These are phyloP conservation scores for Orgyia antiqua DNA, from an alignment of 2,888 invertebrate species.

Conservation along the genomic window DNA sequence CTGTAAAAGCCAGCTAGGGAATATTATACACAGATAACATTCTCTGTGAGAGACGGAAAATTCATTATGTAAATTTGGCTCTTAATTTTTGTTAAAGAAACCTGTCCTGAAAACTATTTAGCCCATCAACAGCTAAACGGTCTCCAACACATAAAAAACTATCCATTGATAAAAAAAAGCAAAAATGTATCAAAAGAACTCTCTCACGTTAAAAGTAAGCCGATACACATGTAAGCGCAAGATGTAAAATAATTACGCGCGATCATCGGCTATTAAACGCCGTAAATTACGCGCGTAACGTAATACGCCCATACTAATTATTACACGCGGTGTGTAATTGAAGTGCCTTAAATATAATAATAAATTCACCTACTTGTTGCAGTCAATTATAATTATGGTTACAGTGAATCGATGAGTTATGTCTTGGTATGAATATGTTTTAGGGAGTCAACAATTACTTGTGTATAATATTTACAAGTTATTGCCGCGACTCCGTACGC, in stretches of 20 bases:
- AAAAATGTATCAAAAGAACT: constrained; percentile 5
- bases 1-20: too few species aligned
- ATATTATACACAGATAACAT: too few species aligned
- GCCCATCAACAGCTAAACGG: too few species aligned
- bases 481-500: too few species aligned
- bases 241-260: constrained; percentile 52
- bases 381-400: constrained; percentile 36
- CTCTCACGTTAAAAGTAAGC: constrained; percentile 26
- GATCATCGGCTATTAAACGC: constrained; percentile 49
- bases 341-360: constrained; percentile 37
- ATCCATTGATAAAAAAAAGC: constrained; percentile 8
- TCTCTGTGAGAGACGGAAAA: too few species aligned
- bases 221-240: constrained; percentile 31
- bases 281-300: constrained; percentile 53
- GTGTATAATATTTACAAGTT: too few species aligned
- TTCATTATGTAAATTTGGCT: too few species aligned
- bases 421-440: background rate
- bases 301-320: constrained; percentile 46
- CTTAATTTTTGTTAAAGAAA: too few species aligned
- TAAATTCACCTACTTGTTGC: constrained; percentile 37
- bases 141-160: too few species aligned
- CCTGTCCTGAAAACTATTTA: too few species aligned
- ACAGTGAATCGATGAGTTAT: constrained; percentile 14
- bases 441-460: too few species aligned
- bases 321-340: constrained; percentile 36